Conservation (phyloP, 2,113 vertebrate genomes). For the Eonycteris spelaea region DNA sequence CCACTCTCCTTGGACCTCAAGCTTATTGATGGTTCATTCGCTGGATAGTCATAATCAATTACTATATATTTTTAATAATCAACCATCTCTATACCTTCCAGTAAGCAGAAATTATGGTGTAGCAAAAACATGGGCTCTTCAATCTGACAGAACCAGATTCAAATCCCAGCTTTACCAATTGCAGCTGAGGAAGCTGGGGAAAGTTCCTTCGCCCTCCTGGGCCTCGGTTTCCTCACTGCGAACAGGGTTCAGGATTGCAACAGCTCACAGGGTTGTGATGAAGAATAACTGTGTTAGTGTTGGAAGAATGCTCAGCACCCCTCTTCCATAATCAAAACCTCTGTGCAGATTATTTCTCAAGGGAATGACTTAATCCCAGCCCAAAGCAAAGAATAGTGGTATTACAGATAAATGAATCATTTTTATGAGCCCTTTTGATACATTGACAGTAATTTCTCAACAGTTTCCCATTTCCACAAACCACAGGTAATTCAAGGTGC, state of each 20-base stretch:
- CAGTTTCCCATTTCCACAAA: background rate
- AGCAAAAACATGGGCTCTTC: background rate
- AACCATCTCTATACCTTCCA: background rate
- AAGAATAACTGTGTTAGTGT: background rate
- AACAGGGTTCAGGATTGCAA: background rate
- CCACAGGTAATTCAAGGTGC: background rate
- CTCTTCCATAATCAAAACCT: background rate
- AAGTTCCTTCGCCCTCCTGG: background rate
- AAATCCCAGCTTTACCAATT: background rate
- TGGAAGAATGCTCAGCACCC: background rate
- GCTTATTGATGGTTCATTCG: background rate
- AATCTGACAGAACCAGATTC: background rate
- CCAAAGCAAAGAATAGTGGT: slow-evolving; percentile 3
- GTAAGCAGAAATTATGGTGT: background rate
- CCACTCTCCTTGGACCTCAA: background rate
- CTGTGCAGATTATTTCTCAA: background rate
- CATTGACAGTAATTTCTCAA: background rate
- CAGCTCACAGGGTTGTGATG: background rate
- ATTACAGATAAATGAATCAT: background rate
- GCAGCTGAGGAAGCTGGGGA: background rate
- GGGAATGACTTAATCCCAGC: background rate
- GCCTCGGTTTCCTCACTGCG: background rate
- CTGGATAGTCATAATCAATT: background rate
- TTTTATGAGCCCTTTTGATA: background rate
- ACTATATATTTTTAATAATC: background rate